These are phyloP conservation scores for Lophotis ruficrista DNA, from an alignment of 2,113 vertebrate species.

Conservation along the genomic window DNA sequence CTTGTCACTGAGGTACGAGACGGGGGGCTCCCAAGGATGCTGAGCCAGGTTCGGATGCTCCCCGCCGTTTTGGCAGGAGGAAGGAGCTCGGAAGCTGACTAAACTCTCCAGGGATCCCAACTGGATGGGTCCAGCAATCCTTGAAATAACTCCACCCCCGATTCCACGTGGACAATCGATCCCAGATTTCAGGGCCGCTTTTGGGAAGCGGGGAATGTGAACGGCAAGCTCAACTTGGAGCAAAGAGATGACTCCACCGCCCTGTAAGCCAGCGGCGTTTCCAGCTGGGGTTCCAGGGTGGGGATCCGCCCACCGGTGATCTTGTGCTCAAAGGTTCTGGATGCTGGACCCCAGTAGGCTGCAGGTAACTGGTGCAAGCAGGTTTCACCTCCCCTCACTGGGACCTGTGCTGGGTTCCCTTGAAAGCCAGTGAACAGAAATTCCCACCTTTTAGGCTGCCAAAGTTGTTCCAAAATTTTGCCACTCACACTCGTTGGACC, in stretches of 20 bases:
- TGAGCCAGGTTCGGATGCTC: neutral
- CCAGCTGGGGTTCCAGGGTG: neutral
- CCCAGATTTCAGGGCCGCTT: neutral
- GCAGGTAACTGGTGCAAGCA: neutral
- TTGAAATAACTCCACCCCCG: neutral
- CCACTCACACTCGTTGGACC: rapidly evolving
- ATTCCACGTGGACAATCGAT: neutral
- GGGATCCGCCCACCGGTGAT: rapidly evolving
- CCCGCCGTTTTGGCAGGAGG: neutral
- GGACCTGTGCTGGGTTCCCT: neutral
- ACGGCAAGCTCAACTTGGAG: neutral
- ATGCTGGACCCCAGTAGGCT: neutral
- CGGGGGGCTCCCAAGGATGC: neutral
- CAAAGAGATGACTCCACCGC: neutral
- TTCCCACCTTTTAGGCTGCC: neutral
- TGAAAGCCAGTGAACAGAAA: neutral
- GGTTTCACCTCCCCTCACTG: neutral
- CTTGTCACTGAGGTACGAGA: neutral
- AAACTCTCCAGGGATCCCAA: neutral
- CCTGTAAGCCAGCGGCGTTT: neutral
- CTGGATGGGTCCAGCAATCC: neutral
- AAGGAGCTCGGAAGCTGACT: neutral
- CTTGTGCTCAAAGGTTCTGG: neutral
- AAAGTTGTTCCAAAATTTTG: neutral
- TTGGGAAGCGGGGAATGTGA: rapidly evolving